Conservation (phyloP, 2,797 vertebrate species). For the Pipistrellus pipistrellus region DNA sequence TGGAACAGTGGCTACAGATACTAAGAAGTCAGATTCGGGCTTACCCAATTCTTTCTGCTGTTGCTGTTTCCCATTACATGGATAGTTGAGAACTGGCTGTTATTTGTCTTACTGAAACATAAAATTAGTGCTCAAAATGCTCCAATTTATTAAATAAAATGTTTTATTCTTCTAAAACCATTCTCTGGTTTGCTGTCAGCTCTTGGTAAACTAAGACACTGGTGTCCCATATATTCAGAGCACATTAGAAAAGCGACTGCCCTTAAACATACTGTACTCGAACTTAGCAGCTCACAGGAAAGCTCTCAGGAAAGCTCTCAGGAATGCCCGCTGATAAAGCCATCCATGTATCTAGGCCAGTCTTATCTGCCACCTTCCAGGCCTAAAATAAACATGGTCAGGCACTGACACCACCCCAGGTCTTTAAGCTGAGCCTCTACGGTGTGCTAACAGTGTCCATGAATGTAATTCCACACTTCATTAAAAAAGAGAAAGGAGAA, state of each 20-base stretch:
- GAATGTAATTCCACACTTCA: neutral
- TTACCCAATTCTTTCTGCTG: neutral
- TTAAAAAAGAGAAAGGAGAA: neutral
- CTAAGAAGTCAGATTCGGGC: neutral
- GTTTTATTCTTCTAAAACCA: neutral
- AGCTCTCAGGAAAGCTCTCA: conserved; percentile 67
- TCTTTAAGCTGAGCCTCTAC: neutral
- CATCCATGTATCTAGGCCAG: neutral
- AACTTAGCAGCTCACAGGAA: conserved; percentile 78
- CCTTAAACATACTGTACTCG: conserved; percentile 38
- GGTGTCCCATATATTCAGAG: neutral
- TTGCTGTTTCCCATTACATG: neutral
- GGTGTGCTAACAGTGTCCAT: neutral
- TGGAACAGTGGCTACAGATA: neutral
- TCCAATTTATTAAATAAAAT: neutral
- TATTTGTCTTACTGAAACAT: conserved; percentile 35
- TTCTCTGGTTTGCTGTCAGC: neutral
- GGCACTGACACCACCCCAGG: neutral
- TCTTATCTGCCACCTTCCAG: conserved; percentile 42
- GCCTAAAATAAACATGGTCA: neutral
- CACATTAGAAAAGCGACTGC: conserved; percentile 37
- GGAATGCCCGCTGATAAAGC: neutral
- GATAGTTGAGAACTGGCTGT: conserved; percentile 73
- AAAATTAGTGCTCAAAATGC: conserved; percentile 4
- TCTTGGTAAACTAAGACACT: neutral